Evolutionary conservation across 2,797 vertebrate species (phyloP).

Genomic region (Bucorvus abyssinicus): DNA sequence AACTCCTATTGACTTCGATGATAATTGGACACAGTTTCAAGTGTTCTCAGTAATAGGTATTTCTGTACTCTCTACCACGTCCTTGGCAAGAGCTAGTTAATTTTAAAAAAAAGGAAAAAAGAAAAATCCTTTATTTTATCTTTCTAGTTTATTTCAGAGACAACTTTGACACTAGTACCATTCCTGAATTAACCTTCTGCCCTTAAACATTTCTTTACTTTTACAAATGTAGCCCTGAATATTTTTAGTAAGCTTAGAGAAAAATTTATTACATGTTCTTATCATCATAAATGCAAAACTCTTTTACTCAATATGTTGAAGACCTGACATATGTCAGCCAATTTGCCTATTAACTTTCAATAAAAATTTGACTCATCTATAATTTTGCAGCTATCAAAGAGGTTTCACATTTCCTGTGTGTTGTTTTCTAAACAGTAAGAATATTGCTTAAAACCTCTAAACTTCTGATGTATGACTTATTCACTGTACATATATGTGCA

Average conservation of each 20-base stretch:
- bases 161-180: neutral
- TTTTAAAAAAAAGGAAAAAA: neutral
- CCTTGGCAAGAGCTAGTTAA: neutral
- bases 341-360: neutral
- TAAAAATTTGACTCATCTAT: neutral
- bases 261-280: neutral
- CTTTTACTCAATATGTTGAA: neutral
- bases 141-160: neutral
- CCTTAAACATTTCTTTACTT: neutral
- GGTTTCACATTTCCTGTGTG: neutral
- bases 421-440: neutral
- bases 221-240: neutral
- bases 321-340: neutral
- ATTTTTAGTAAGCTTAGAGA: neutral
- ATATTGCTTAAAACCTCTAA: neutral
- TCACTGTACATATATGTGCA: neutral
- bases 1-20: neutral
- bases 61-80: neutral
- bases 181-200: neutral
- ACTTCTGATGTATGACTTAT: neutral
- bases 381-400: neutral
- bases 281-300: neutral
- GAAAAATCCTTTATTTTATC: neutral
- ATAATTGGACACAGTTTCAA: neutral
- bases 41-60: neutral